Conservation (phyloP, 2,888 invertebrate genomes). For the Drosophila ochracea region DNA sequence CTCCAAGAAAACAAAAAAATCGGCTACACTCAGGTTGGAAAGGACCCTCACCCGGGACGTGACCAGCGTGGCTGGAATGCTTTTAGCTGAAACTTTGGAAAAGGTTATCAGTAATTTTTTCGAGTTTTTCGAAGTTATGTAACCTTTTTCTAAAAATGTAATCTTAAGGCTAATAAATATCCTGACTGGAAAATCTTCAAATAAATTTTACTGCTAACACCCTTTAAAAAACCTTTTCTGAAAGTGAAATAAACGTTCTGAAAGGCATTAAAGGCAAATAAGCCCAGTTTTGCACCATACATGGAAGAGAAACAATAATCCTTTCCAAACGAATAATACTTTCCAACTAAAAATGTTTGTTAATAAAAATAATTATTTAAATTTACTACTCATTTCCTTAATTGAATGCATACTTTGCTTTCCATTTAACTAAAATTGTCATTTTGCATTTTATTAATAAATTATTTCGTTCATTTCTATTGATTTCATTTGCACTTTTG, state of each 20-base stretch:
- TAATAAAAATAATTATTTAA: too few species aligned
- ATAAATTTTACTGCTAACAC: neutral
- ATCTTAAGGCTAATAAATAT: neutral
- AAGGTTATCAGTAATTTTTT: neutral
- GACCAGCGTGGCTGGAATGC: neutral
- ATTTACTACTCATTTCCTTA: neutral
- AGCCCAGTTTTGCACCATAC: neutral
- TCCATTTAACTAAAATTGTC: neutral
- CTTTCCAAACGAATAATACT: neutral
- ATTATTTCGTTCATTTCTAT: neutral
- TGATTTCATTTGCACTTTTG: neutral
- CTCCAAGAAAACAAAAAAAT: neutral
- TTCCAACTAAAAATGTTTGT: too few species aligned
- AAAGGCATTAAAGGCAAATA: neutral
- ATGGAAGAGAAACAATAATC: neutral
- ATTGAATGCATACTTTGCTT: neutral
- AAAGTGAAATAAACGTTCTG: neutral
- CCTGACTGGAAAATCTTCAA: neutral
- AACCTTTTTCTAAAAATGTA: neutral
- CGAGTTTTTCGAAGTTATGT: neutral
- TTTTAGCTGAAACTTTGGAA: neutral
- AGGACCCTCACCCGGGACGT: neutral
- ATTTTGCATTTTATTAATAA: neutral
- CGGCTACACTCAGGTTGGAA: neutral
- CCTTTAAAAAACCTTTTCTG: neutral